Conservation (phyloP, 1,140 invertebrate genomes). For the Lasioglossum albipes region DNA sequence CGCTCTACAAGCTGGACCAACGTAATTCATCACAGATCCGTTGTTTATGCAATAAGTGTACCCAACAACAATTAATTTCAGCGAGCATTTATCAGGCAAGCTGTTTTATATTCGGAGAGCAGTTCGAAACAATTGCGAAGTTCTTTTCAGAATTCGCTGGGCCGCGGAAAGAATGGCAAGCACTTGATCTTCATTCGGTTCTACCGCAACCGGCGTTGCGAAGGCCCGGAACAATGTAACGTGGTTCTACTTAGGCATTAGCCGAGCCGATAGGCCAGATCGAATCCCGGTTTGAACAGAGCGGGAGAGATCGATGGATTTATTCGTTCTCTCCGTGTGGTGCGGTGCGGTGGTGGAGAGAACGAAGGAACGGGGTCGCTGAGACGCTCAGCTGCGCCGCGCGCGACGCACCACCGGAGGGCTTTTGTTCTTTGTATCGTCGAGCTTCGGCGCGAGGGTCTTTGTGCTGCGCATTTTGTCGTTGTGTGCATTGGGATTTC, state of each 20-base stretch:
- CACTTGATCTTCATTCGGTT: too few species aligned
- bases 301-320: background rate
- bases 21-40: too few species aligned
- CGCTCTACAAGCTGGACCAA: too few species aligned
- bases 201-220: too few species aligned
- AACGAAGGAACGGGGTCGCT: slow-evolving; percentile 48
- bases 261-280: background rate
- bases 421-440: slow-evolving; percentile 32
- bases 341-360: background rate
- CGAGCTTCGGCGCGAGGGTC: slow-evolving; percentile 24
- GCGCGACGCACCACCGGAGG: background rate
- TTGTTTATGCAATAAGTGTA: too few species aligned
- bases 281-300: background rate
- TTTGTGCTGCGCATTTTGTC: slow-evolving; percentile 51
- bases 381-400: slow-evolving; percentile 33
- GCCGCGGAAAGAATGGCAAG: too few species aligned
- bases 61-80: too few species aligned
- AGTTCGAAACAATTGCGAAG: too few species aligned
- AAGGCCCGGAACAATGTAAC: background rate
- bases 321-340: background rate
- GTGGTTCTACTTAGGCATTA: background rate
- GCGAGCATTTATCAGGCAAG: too few species aligned
- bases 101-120: too few species aligned
- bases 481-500: slow-evolving; percentile 60
- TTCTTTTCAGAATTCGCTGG: too few species aligned